Evolutionary conservation across 1,140 invertebrate species (phyloP), one percentile per base, ranked within the genome.

Genomic region (Wasmannia auropunctata): DNA sequence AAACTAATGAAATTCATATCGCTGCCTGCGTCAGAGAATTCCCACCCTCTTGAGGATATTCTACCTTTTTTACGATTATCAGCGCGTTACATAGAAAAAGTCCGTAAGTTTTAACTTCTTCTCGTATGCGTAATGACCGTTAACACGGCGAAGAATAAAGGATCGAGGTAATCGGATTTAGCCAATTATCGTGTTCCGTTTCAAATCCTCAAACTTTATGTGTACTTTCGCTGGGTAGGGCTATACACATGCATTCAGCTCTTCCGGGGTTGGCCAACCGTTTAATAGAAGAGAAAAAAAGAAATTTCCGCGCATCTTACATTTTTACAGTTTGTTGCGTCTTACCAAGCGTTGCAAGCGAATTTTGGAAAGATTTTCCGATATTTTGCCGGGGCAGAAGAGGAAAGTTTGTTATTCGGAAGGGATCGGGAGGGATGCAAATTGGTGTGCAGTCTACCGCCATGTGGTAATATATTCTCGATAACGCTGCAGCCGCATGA

Each of bases 151-250:
- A 28, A 54, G 77, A 58, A 51, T 81, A 81, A 81, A 81, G 51
- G 49, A 81, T 81, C 65, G 79, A 43, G 34, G 49, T 81, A 81
- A 81, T 81, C 79, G 79, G 49, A 81, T 81, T 81, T 72, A 81
- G 25, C 79, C 79, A 81, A 70, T 81, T 81, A 72, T 51, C 37
- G 65, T 40, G 40, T 49, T 19, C 75, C 40, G 65, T 63, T 22
- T 40, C 75, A 37, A 67, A 49, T 14, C 14, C 58, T 77, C 60
- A 14, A 79, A 79, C 60, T 79, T 77, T 37, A 49, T 25, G 58
- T 37, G 37, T 28, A 65, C 58, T 65, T 79, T 37, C n/a, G 16
- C 3, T 11, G 22, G 6, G 28, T 58, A 25, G 10, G 7, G 22
- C 28, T 49, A 51, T n/a, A n/a, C n/a, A n/a, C n/a, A n/a, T n/a